Percentiles rank a stretch among this genome's conserved stretches.
Evolutionary conservation across 2,113 vertebrate genomes (phyloP).

Genomic region (Solea senegalensis): DNA sequence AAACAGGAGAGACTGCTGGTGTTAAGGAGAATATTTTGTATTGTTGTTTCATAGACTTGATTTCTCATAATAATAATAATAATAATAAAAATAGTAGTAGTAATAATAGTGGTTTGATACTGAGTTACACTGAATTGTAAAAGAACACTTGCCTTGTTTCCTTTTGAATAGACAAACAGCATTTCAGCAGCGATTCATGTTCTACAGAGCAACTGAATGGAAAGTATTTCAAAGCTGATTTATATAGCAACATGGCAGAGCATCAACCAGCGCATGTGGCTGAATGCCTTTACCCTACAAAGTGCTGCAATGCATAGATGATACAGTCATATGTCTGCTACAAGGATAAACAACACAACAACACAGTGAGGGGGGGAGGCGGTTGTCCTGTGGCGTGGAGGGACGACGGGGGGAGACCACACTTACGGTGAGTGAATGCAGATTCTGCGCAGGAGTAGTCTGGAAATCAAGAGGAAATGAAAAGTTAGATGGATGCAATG

Average conservation of each 20-base stretch:
- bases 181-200: conserved; percentile 36
- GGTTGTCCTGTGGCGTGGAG: conserved; percentile 43
- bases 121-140: conserved; percentile 22
- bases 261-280: conserved; percentile 37
- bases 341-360: conserved; percentile 31
- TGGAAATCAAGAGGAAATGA: conserved; percentile 49
- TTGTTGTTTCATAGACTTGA: conserved; percentile 19
- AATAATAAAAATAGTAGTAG: neutral
- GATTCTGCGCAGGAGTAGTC: conserved; percentile 53
- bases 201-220: conserved; percentile 59
- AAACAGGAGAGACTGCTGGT: too few relatives aligned
- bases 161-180: conserved; percentile 67
- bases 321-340: conserved; percentile 33
- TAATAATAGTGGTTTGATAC: conserved; percentile 3
- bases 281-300: conserved; percentile 52
- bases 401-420: conserved; percentile 29
- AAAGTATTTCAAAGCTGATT: conserved; percentile 63
- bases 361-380: conserved; percentile 8
- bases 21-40: too few relatives aligned
- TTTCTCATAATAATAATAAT: conserved; percentile 1
- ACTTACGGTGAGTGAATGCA: conserved; percentile 42
- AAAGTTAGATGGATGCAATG: neutral
- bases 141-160: conserved; percentile 59
- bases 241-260: conserved; percentile 41
- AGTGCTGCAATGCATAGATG: conserved; percentile 63